A percentile compares a stretch with the other conserved stretches of the same genome.
Evolutionary conservation across 2,797 vertebrate genomes (phyloP).

Genomic region (Phyllotis vaccarum): DNA sequence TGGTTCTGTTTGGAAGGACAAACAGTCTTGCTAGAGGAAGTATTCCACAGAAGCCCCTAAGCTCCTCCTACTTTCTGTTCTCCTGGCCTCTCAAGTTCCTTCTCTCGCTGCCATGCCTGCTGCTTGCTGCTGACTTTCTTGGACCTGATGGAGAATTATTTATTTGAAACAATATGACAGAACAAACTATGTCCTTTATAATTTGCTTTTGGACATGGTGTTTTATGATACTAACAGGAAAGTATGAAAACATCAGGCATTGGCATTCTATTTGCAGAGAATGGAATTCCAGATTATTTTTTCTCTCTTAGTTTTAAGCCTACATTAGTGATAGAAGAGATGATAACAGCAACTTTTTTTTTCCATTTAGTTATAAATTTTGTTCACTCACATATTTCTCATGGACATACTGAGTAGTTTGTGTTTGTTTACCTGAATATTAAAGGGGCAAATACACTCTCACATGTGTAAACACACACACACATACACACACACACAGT

Average conservation of each 20-base stretch:
- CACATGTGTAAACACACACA: neutral
- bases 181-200: neutral
- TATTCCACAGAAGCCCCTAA: neutral
- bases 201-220: neutral
- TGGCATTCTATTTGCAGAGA: neutral
- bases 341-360: neutral
- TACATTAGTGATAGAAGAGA: neutral
- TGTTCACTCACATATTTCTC: neutral
- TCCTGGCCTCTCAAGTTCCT: neutral
- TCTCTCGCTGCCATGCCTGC: neutral
- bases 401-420: neutral
- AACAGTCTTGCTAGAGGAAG: neutral
- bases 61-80: neutral
- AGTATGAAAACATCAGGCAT: neutral
- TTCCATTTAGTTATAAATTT: neutral
- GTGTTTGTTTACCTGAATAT: conserved; percentile 6
- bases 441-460: neutral
- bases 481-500: neutral
- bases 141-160: neutral
- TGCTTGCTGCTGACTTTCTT: neutral
- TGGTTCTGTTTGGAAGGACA: neutral
- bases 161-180: neutral
- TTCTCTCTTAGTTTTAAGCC: neutral
- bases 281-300: neutral
- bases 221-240: neutral